These are phyloP conservation scores for Ectemnius cavifrons DNA, from an alignment of 2,888 invertebrate genomes.

Conservation along the genomic window DNA sequence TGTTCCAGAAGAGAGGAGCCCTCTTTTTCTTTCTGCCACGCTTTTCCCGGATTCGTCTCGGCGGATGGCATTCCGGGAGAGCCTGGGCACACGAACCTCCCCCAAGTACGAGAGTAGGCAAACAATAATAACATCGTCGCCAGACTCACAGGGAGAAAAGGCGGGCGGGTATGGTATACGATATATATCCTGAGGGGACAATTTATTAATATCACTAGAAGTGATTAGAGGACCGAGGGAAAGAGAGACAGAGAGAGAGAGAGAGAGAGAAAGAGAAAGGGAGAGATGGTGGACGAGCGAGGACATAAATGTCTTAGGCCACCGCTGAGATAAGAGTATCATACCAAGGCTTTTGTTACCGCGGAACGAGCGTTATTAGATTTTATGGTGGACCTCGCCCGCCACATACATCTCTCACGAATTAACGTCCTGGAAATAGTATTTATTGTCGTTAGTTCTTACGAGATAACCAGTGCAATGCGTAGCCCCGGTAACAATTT, in stretches of 20 bases:
- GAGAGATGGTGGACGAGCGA: conserved; percentile 11
- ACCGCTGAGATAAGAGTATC: conserved; percentile 36
- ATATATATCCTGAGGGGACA: conserved; percentile 38
- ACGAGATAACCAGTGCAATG: not conserved
- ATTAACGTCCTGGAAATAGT: not conserved
- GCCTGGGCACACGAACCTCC: not conserved
- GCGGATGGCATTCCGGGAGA: conserved; percentile 4
- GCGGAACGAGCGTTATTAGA: conserved; percentile 1
- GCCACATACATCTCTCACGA: not conserved
- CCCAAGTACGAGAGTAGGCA: conserved; percentile 37
- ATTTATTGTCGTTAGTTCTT: conserved; percentile 4
- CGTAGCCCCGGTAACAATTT: not conserved
- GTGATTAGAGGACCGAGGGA: conserved; percentile 41
- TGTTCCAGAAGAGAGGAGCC: not conserved
- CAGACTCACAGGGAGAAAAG: conserved; percentile 25
- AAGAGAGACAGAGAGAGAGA: not conserved
- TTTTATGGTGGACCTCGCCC: not conserved
- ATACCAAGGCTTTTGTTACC: conserved; percentile 22
- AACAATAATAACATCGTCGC: conserved; percentile 61
- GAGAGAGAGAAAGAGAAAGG: too few relatives aligned
- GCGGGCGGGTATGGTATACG: conserved; percentile 37
- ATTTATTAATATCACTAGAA: conserved; percentile 59
- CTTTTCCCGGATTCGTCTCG: conserved; percentile 14
- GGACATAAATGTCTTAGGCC: conserved; percentile 19
- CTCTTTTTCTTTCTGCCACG: conserved; percentile 9